Conservation (phyloP, 1,140 invertebrate genomes). For the Diorhabda sublineata region DNA sequence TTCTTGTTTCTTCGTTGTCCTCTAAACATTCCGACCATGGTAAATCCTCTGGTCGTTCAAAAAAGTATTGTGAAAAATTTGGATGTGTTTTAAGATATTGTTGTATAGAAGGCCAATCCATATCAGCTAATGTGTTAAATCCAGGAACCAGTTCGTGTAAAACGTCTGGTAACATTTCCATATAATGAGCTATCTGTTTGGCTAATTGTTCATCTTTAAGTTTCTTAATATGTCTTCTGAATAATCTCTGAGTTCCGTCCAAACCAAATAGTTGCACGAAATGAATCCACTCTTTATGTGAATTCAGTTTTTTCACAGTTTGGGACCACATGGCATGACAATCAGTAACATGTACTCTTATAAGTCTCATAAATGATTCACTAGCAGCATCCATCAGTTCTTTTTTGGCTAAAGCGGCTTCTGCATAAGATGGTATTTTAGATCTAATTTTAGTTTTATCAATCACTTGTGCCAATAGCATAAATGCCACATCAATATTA, state of each 20-base stretch:
- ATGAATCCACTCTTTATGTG: constrained; percentile 83
- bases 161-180: constrained; percentile 75
- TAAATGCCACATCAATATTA: constrained; percentile 92
- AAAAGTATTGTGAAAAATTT: constrained; percentile 88
- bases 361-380: constrained; percentile 80
- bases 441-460: constrained; percentile 63
- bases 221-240: constrained; percentile 77
- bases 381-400: constrained; percentile 85
- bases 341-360: constrained; percentile 77
- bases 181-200: constrained; percentile 74
- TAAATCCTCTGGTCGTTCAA: constrained; percentile 72
- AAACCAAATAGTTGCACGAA: constrained; percentile 87
- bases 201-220: constrained; percentile 81
- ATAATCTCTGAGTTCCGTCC: constrained; percentile 76
- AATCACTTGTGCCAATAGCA: constrained; percentile 87
- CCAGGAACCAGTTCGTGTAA: constrained; percentile 81
- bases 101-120: constrained; percentile 83
- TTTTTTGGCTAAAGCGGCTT: constrained; percentile 80
- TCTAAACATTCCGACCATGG: constrained; percentile 75
- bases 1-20: constrained; percentile 64
- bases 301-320: constrained; percentile 79
- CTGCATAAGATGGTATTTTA: constrained; percentile 76
- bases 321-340: constrained; percentile 83
- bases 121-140: constrained; percentile 68
- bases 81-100: constrained; percentile 80